Conservation (phyloP, 2,797 vertebrate species). For the Pseudomugil gertrudae region DNA sequence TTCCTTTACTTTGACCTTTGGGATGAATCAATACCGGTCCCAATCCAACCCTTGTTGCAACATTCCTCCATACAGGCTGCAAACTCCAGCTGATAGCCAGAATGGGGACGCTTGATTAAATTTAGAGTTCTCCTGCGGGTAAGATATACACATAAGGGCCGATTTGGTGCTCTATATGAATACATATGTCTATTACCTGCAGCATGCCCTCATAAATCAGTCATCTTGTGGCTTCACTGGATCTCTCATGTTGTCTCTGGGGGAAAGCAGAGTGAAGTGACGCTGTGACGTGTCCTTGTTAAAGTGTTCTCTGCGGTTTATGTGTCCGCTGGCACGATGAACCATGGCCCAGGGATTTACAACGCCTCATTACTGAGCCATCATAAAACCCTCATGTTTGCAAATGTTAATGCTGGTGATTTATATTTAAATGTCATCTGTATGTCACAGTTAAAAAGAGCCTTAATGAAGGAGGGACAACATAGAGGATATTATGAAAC, state of each 20-base stretch:
- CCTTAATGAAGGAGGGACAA: constrained; percentile 50
- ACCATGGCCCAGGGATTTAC: constrained; percentile 66
- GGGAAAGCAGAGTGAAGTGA: constrained; percentile 28
- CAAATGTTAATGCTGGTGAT: constrained; percentile 73
- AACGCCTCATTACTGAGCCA: constrained; percentile 65
- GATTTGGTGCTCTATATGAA: constrained; percentile 10
- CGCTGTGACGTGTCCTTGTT: constrained; percentile 60
- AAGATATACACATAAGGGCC: constrained; percentile 6
- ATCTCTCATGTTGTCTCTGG: constrained; percentile 35
- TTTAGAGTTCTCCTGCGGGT: not conserved
- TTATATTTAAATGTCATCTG: constrained; percentile 72
- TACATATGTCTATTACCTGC: constrained; percentile 24
- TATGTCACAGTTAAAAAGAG: constrained; percentile 67
- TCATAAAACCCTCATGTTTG: constrained; percentile 73
- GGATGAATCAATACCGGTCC: not conserved
- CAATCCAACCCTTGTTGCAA: not conserved
- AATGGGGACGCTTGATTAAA: not conserved
- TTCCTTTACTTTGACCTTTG: not conserved
- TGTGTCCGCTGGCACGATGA: constrained; percentile 49
- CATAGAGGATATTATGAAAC: constrained; percentile 10
- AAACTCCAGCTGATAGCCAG: not conserved
- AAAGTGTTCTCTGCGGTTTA: constrained; percentile 61
- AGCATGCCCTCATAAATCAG: constrained; percentile 33
- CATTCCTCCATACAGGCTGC: not conserved
- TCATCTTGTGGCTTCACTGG: constrained; percentile 9